Base-by-base conservation (phyloP, 2,888 invertebrate genomes). In the Caenorhabditis panamensis region DNA sequence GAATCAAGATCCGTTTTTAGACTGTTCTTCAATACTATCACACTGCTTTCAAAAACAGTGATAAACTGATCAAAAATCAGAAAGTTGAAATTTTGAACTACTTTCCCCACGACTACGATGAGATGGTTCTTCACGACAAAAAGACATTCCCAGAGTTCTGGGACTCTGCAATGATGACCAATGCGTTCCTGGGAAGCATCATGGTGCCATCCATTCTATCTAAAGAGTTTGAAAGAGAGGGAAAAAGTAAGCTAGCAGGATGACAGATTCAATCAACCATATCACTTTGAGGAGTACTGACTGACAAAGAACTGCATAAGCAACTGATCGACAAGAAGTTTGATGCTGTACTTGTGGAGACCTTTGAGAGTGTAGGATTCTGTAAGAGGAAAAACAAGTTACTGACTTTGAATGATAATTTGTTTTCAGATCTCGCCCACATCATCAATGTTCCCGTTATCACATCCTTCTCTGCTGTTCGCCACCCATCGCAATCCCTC, bases 121-220 rank as follows among this genome's bases (percentile, higher is more conserved):
- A 76, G n/a, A 16, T 68, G n/a, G 11, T 31, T 20, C 54, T 56
- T 9, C 13, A 24, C 0, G 76, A 67, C 20, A 36, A 37, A 13
- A 54, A 44, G 26, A 76, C 76, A 5, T 76, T 76, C 36, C 68
- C 76, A n/a, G 53, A 49, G 1, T 68, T 76, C n/a, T 76, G 68
- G 76, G 76, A 76, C 20, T 68, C 76, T 0, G 26, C 54, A 4
- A 9, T 62, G 24, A 49, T 63, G 20, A 56, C 51, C 24, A 63
- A 62, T 9, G 47, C 41, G 11, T 22, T 76, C 41, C 49, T 76
- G 16, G 36, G 31, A 3, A 54, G 59, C 0, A 58, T 75, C n/a
- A 54, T 75, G 59, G 26, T 75, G 24, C 61, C 75, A 11, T 54
- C 36, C n/a, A 9, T 54, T 13, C 22, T 75, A 4, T 26, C 24